Base-by-base conservation (phyloP, 2,797 vertebrate genomes). In the Amazonetta brasiliensis region DNA sequence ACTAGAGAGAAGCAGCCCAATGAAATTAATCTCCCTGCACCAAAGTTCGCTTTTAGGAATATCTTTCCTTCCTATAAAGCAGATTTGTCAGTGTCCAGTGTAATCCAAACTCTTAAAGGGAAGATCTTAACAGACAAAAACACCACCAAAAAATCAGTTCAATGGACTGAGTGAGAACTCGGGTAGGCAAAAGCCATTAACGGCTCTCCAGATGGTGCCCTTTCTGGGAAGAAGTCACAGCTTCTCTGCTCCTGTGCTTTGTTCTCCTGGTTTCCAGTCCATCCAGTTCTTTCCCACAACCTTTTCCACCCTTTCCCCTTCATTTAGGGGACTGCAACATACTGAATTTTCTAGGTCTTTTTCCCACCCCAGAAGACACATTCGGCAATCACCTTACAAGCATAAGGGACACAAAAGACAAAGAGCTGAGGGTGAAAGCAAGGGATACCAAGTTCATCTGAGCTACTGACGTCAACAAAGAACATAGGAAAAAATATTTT, bases 381-480 rank as follows among this genome's bases (percentile, higher is more conserved):
- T 21, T 1, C 20, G 16, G 23, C 56, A 82, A 54, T 14, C 17
- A 44, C 58, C n/a, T 77, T 52, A 19, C 43, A 71, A 86, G 72
- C 64, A 48, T 2, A 4, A 82, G n/a, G 5, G 25, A 23, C 59
- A 31, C 0, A 0, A 25, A 77, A 63, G 22, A 19, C 75, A 7
- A 69, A 11, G 23, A 21, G 19, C 8, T 59, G 26, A 59, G 43
- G 10, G 7, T 39, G 31, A 91, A 9, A 31, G 60, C 68, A 55
- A 39, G 13, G 4, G 46, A 59, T 67, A 83, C 19, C 46, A 74
- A 87, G 89, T 62, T 46, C 39, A 67, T 31, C 15, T n/a, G 30
- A 85, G 43, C 72, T 85, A 52, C 56, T 67, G 37, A 23, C 41
- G 9, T n/a, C 52, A 62, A 20, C 0, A 67, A 41, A 59, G 37